Evolutionary conservation across 2,888 invertebrate genomes (phyloP).

Genomic region (Tetramorium bicarinatum): DNA sequence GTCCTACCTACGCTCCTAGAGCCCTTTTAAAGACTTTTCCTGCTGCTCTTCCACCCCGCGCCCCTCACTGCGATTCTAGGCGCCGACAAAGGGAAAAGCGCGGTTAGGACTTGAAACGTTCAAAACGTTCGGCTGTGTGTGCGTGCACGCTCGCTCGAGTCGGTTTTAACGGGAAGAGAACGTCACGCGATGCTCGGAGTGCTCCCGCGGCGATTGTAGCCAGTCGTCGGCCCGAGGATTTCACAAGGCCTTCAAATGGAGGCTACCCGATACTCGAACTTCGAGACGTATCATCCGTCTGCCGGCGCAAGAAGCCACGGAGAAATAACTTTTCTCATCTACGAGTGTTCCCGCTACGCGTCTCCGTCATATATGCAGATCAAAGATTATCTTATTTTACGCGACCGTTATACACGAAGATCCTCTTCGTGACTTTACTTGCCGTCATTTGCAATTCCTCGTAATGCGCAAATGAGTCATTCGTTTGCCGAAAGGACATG

Average conservation of each 20-base stretch:
- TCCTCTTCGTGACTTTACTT: neutral
- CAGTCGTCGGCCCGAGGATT: constrained; percentile 39
- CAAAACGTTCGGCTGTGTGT: neutral
- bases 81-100: constrained; percentile 56
- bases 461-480: neutral
- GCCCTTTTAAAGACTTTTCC: constrained; percentile 84
- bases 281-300: constrained; percentile 23
- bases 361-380: neutral
- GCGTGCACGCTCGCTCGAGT: constrained; percentile 21
- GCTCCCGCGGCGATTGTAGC: constrained; percentile 35
- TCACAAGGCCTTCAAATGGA: constrained; percentile 40
- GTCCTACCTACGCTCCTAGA: constrained; percentile 77
- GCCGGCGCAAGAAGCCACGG: neutral
- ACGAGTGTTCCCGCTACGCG: neutral
- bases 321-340: constrained; percentile 17
- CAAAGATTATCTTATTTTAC: constrained; percentile 17
- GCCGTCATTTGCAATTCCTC: neutral
- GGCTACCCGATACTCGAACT: constrained; percentile 25
- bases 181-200: constrained; percentile 32
- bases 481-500: neutral
- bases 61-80: constrained; percentile 36
- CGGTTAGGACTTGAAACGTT: constrained; percentile 35
- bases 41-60: constrained; percentile 75
- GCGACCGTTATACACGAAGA: neutral
- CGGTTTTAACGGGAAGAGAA: constrained; percentile 34